Conservation (phyloP, 2,888 invertebrate genomes). For the Trachelus troglodyta region DNA sequence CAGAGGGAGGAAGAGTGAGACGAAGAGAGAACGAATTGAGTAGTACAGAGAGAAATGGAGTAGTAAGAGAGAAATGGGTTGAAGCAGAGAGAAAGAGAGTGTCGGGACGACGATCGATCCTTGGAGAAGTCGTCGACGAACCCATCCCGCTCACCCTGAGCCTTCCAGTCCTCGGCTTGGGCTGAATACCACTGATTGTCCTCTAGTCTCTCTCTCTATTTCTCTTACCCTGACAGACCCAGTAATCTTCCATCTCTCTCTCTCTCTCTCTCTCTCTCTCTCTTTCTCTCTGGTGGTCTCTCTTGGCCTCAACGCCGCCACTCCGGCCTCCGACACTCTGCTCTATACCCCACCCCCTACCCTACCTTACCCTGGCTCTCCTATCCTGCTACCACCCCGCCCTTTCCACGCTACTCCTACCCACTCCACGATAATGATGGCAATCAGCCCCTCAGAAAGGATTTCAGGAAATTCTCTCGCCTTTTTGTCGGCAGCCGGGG, state of each 20-base stretch:
- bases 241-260: too few relatives aligned
- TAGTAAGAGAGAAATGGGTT: not conserved
- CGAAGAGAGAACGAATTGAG: not conserved
- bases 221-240: not conserved
- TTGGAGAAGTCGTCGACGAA: constrained; percentile 28
- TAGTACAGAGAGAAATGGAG: not conserved
- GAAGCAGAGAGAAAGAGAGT: constrained; percentile 27
- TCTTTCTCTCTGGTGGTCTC: constrained; percentile 13
- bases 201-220: constrained; percentile 33
- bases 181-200: constrained; percentile 64
- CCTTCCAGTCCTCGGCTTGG: constrained; percentile 39
- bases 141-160: constrained; percentile 18
- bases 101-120: constrained; percentile 39
- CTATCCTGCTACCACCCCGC: constrained; percentile 49
- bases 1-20: not conserved
- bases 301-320: constrained; percentile 36
- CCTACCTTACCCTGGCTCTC: constrained; percentile 30
- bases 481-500: constrained; percentile 64
- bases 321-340: constrained; percentile 16
- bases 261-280: constrained; percentile 14
- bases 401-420: constrained; percentile 39
- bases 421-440: constrained; percentile 66
- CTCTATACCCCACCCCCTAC: constrained; percentile 23
- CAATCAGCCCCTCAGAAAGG: constrained; percentile 66
- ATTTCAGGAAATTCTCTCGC: constrained; percentile 67